These are phyloP conservation scores for Conopomorpha cramerella DNA, from an alignment of 1,140 invertebrate species.

Conservation along the genomic window DNA sequence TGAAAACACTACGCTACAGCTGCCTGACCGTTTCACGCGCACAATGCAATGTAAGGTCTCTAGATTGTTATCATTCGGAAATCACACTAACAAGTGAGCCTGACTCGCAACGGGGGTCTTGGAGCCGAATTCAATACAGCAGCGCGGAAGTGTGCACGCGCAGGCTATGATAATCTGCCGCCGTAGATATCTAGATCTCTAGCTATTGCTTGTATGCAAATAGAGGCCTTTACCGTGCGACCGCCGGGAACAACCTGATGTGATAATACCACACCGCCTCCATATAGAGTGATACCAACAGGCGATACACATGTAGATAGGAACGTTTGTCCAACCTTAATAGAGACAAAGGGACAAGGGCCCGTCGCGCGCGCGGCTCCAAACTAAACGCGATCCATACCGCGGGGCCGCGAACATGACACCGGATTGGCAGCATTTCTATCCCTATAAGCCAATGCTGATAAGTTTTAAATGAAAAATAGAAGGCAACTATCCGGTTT, in stretches of 20 bases:
- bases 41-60: background rate
- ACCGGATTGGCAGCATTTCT: too few species aligned
- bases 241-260: constrained; percentile 33
- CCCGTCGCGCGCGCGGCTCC: constrained; percentile 14
- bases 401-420: too few species aligned
- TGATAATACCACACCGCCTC: constrained; percentile 40
- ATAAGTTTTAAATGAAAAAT: constrained; percentile 24
- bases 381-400: too few species aligned
- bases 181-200: constrained; percentile 43
- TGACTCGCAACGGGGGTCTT: constrained; percentile 26
- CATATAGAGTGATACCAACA: constrained; percentile 49
- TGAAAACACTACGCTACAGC: too few species aligned
- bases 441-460: too few species aligned
- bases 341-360: constrained; percentile 40
- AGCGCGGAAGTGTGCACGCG: constrained; percentile 26
- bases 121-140: constrained; percentile 46
- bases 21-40: background rate
- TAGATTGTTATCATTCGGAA: constrained; percentile 47
- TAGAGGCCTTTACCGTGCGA: constrained; percentile 39
- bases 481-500: constrained; percentile 29
- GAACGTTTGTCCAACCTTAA: constrained; percentile 24
- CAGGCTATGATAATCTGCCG: constrained; percentile 32
- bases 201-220: constrained; percentile 49
- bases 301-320: constrained; percentile 44
- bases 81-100: constrained; percentile 48